These are phyloP conservation scores for Atherinomorus stipes DNA, from an alignment of 2,113 vertebrate species.

Conservation along the genomic window DNA sequence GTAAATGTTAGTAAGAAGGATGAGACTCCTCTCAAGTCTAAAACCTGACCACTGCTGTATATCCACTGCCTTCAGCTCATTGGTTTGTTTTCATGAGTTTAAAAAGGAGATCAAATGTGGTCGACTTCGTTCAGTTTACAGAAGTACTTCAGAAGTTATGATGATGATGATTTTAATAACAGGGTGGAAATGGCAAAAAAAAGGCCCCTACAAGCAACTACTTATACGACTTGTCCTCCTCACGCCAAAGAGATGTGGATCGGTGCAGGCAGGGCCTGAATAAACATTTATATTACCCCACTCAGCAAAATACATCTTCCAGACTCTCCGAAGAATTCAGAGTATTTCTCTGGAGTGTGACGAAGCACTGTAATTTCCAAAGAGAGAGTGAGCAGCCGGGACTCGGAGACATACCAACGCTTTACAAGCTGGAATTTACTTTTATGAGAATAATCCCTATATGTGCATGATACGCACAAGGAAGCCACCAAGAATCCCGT, in stretches of 20 bases:
- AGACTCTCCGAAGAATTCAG: slow-evolving; percentile 60
- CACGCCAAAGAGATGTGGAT: slow-evolving; percentile 19
- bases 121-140: slow-evolving; percentile 12
- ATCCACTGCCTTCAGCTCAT: slow-evolving; percentile 9
- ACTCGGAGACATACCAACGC: slow-evolving; percentile 59
- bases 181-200: slow-evolving; percentile 20
- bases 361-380: slow-evolving; percentile 59
- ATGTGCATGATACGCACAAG: slow-evolving; percentile 62
- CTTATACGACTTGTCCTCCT: slow-evolving; percentile 21
- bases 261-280: slow-evolving; percentile 40
- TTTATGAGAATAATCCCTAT: slow-evolving; percentile 68
- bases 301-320: slow-evolving; percentile 69
- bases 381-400: slow-evolving; percentile 38
- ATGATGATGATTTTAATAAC: background rate
- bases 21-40: slow-evolving; percentile 50
- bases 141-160: background rate
- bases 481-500: slow-evolving; percentile 26
- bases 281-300: slow-evolving; percentile 76
- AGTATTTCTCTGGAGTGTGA: slow-evolving; percentile 67
- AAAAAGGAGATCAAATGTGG: slow-evolving; percentile 7
- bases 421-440: slow-evolving; percentile 61
- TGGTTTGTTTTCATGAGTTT: slow-evolving; percentile 20
- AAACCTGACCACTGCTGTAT: slow-evolving; percentile 38
- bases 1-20: slow-evolving; percentile 49
- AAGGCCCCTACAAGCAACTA: too few species aligned